Conservation (phyloP, 1,140 invertebrate genomes). For the Contarinia nasturtii region DNA sequence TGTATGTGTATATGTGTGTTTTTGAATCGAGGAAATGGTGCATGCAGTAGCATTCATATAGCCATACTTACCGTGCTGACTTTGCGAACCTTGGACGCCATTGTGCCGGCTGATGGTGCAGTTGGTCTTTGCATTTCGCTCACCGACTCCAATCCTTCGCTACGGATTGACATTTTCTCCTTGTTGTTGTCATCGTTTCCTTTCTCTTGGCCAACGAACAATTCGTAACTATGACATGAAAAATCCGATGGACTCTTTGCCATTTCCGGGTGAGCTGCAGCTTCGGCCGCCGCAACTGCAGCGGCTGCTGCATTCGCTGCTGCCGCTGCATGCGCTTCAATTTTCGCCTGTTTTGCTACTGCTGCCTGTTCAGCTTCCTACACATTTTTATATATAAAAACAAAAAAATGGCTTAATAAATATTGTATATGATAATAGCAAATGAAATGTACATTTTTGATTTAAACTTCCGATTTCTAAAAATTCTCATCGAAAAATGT, state of each 20-base stretch:
- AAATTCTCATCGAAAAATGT: too few relatives aligned
- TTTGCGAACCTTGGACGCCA: conserved; percentile 55
- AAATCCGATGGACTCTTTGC: conserved; percentile 75
- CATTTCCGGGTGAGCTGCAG: conserved; percentile 36
- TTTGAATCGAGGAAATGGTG: neutral
- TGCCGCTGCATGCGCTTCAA: conserved; percentile 46
- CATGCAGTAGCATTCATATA: neutral
- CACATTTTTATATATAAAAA: too few relatives aligned
- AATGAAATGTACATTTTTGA: too few relatives aligned
- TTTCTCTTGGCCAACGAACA: conserved; percentile 71
- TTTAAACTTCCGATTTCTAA: too few relatives aligned
- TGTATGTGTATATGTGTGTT: too few relatives aligned
- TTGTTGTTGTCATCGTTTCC: conserved; percentile 72
- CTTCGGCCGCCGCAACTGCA: conserved; percentile 33
- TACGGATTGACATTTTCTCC: conserved; percentile 77
- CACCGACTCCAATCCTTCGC: conserved; percentile 65
- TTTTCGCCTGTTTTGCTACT: conserved; percentile 46
- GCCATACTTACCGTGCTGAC: conserved; percentile 68
- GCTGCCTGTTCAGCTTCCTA: conserved; percentile 70
- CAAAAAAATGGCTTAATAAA: too few relatives aligned
- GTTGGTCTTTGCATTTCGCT: conserved; percentile 57
- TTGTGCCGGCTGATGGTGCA: conserved; percentile 33
- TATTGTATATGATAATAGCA: too few relatives aligned
- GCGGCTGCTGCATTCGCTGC: conserved; percentile 34
- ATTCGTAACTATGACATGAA: conserved; percentile 75